Evolutionary conservation across 2,797 vertebrate genomes (phyloP).

Genomic region (Decapterus maruadsi): DNA sequence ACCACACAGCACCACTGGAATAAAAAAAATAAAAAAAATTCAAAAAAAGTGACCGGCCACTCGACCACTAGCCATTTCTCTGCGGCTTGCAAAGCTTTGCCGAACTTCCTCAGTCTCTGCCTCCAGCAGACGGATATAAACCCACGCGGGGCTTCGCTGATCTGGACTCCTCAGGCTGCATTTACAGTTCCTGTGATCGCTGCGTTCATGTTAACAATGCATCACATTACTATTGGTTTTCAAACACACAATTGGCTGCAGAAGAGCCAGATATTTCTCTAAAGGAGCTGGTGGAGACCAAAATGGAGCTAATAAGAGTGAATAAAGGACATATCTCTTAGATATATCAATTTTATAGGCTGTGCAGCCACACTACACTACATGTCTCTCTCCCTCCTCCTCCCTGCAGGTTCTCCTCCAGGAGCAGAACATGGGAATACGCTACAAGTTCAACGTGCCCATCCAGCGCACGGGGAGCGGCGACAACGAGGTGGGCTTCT

Average conservation of each 20-base stretch:
- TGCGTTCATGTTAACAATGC: not conserved
- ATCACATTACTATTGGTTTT: not conserved
- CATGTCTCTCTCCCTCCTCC: conserved; percentile 19
- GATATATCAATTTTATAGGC: too few species aligned
- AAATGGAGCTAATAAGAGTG: not conserved
- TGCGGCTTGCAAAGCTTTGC: conserved; percentile 53
- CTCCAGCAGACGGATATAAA: conserved; percentile 58
- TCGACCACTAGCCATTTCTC: conserved; percentile 65
- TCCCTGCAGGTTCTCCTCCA: conserved; percentile 94
- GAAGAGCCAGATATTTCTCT: not conserved
- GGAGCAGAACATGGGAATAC: conserved; percentile 97
- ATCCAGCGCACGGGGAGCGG: conserved; percentile 96
- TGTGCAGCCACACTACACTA: not conserved
- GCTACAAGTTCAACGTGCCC: conserved; percentile 97
- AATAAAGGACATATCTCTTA: not conserved
- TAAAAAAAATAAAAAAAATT: conserved; percentile 36
- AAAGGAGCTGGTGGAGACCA: not conserved
- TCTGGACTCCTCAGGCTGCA: conserved; percentile 33
- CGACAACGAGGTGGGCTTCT: conserved; percentile 97
- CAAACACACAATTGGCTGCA: not conserved
- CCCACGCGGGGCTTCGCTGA: conserved; percentile 15
- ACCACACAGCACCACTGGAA: conserved; percentile 73
- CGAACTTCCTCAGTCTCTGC: conserved; percentile 57
- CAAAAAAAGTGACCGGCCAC: conserved; percentile 47
- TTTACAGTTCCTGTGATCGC: not conserved